A percentile compares a stretch with the other conserved stretches of the same genome.
These are phyloP conservation scores for Pogonocichla stellata DNA, from an alignment of 2,113 vertebrate genomes.

Conservation along the genomic window DNA sequence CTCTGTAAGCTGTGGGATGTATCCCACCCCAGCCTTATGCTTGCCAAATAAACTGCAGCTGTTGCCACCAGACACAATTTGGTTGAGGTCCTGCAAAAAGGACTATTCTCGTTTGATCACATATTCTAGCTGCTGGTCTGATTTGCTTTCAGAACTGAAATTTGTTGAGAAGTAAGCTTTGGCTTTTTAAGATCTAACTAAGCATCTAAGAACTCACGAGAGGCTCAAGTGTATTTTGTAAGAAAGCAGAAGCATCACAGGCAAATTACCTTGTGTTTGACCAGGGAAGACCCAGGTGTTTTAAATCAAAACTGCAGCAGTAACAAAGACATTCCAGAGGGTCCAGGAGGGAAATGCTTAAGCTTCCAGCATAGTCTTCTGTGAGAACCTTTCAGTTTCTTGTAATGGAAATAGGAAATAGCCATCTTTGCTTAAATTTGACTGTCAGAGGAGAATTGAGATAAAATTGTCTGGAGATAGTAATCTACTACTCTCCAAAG, in stretches of 20 bases:
- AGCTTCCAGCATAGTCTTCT: conserved; percentile 11
- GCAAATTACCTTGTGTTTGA: background rate
- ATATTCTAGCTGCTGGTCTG: background rate
- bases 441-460: background rate
- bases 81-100: background rate
- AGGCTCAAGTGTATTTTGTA: background rate
- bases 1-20: background rate
- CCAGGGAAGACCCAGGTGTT: conserved; percentile 11
- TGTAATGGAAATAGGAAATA: conserved; percentile 1
- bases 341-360: conserved; percentile 9
- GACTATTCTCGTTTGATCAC: background rate
- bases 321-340: background rate
- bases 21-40: background rate
- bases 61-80: background rate
- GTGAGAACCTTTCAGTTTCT: conserved; percentile 1
- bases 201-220: background rate
- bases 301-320: conserved; percentile 28
- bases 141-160: background rate
- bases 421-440: background rate
- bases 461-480: background rate
- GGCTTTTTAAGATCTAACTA: background rate
- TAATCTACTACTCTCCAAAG: background rate
- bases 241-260: background rate
- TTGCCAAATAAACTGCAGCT: background rate
- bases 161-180: background rate